Percentiles rank a stretch among this genome's conserved stretches.
Conservation (phyloP, 2,888 invertebrate genomes). For the Drosophila neonasuta region DNA sequence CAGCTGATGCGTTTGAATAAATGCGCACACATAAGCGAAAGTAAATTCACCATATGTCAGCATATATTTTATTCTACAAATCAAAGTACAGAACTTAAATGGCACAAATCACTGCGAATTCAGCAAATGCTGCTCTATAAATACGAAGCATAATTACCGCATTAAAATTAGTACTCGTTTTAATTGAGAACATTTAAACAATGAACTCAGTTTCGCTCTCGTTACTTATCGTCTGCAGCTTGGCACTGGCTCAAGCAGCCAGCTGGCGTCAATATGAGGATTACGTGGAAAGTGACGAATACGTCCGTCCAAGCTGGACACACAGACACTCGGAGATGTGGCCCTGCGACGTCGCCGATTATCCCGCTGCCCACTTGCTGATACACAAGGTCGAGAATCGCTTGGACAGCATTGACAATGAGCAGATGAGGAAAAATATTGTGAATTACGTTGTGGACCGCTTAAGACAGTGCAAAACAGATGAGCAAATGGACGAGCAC, state of each 20-base stretch:
- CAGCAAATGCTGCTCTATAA: slow-evolving; percentile 40
- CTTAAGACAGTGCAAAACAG: slow-evolving; percentile 45
- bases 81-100: slow-evolving; percentile 18
- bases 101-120: slow-evolving; percentile 19
- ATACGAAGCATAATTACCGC: slow-evolving; percentile 4
- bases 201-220: slow-evolving; percentile 33
- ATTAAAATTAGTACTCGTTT: slow-evolving; percentile 6
- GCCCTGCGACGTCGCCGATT: slow-evolving; percentile 61
- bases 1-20: slow-evolving; percentile 17
- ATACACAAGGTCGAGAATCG: slow-evolving; percentile 68
- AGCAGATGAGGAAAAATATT: slow-evolving; percentile 28
- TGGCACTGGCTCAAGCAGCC: slow-evolving; percentile 43
- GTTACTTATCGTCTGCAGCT: slow-evolving; percentile 29
- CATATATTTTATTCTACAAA: not conserved
- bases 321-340: slow-evolving; percentile 45
- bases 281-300: slow-evolving; percentile 8
- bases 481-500: slow-evolving; percentile 51
- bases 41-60: slow-evolving; percentile 2
- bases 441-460: slow-evolving; percentile 43
- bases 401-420: slow-evolving; percentile 35
- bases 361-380: slow-evolving; percentile 51
- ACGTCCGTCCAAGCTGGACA: slow-evolving; percentile 34
- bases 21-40: not conserved
- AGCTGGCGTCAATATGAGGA: slow-evolving; percentile 30
- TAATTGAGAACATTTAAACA: not conserved